Percentiles rank a stretch among this genome's conserved stretches.
phyloP scores from a whole-genome alignment of 35 echinoderm and acorn worm genomes.

The Anneissia japonica region DNA sequence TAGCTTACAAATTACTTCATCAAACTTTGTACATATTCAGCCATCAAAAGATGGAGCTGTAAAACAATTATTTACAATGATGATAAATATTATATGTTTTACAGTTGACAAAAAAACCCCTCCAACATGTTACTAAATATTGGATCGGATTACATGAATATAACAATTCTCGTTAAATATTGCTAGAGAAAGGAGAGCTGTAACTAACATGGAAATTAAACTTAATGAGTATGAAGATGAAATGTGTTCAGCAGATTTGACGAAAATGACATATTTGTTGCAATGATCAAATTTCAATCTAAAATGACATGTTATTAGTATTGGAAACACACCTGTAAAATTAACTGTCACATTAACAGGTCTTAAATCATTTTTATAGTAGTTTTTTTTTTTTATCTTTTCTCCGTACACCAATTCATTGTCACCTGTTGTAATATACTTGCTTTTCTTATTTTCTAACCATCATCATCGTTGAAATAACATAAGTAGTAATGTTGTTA shows the following conservation, averaged over 20 bases:
- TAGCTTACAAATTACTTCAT: no score
- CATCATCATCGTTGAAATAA: no score
- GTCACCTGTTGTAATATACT: no score
- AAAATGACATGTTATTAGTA: not conserved
- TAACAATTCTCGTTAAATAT: not conserved
- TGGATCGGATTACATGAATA: not conserved
- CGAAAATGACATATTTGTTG: not conserved
- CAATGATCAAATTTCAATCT: not conserved
- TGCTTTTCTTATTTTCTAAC: no score
- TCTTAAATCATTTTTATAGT: not conserved
- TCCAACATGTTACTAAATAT: not conserved
- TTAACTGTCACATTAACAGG: not conserved
- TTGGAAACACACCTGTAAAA: not conserved
- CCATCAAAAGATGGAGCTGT: not conserved
- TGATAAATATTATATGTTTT: not conserved
- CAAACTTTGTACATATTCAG: no score
- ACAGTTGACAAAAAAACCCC: not conserved
- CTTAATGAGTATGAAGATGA: not conserved
- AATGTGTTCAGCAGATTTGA: not conserved
- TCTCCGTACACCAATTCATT: not conserved
- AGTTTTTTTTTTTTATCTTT: not conserved
- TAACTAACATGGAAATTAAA: not conserved
- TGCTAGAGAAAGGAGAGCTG: no score
- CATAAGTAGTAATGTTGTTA: no score
- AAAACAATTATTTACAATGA: not conserved